Base-by-base conservation (phyloP, 1,140 invertebrate genomes). In the Camponotus pennsylvanicus region DNA sequence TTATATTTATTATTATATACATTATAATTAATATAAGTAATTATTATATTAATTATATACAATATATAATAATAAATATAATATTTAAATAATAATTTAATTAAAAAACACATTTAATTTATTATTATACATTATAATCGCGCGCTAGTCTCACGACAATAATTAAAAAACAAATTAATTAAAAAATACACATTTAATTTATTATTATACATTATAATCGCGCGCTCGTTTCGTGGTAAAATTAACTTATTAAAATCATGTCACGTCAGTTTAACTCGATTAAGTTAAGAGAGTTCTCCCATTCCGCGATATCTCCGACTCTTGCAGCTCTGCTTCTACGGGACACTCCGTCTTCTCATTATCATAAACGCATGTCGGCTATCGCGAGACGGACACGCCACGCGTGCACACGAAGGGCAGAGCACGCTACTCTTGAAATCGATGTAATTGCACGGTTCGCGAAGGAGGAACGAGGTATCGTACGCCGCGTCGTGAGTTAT, bases 391-490 rank as follows among this genome's bases (percentile, higher is more conserved):
- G 37, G 15, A 70, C 78, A 70, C 42, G 75, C 45, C 42, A 52
- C 76, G 78, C 77, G 40, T 69, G 64, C 77, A 82, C 66, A 49
- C 37, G 27, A 57, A 5, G 66, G 2, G 40, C 52, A 45, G 34
- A 27, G 71, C 67, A 55, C 67, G 61, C 71, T 40, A 45, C 79
- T 40, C 45, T 75, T 63, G 55, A 83, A 83, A 83, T 83, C 69
- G 55, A 83, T 75, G 55, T 83, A 83, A 83, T 75, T 73, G 79
- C 69, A 75, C 55, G 55, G 55, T 27, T 61, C 55, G 49, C 49
- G 55, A 45, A 71, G 52, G 55, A 40, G 27, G 27, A 0, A 27
- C 27, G 27, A 27, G 27, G 27, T 27, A 27, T 27, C 0, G 27
- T 27, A 27, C 27, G 0, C 11, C 27, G 3, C 45, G 78, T 59